Evolutionary conservation across 2,113 vertebrate species (phyloP).

Genomic region (Myrmophylax atrothorax): DNA sequence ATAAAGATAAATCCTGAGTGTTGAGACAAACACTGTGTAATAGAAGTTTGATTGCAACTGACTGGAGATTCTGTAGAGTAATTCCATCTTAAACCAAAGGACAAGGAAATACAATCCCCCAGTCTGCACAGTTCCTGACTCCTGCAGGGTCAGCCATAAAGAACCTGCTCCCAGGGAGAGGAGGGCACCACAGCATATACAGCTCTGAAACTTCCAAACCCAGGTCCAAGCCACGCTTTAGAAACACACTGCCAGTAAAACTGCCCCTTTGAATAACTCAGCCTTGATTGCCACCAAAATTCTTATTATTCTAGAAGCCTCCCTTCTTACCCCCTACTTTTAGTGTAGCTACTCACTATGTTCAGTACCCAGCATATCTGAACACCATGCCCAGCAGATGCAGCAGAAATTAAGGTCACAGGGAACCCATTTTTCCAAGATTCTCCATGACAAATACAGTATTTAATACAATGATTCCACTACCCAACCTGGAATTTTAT

Average conservation of each 20-base stretch:
- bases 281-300: background rate
- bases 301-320: background rate
- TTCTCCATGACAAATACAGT: background rate
- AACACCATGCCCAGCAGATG: background rate
- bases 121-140: background rate
- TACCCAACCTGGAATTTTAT: background rate
- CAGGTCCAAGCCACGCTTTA: background rate
- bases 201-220: background rate
- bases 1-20: background rate
- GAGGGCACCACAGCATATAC: background rate
- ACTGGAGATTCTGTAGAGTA: background rate
- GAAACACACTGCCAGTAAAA: background rate
- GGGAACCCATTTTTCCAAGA: background rate
- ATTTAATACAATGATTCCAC: background rate
- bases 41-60: background rate
- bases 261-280: background rate
- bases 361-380: background rate
- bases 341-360: background rate
- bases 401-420: background rate
- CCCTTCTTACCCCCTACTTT: background rate
- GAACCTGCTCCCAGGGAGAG: background rate
- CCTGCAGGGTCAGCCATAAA: background rate
- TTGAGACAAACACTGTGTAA: background rate
- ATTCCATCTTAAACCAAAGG: background rate
- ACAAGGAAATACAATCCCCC: background rate